These are phyloP conservation scores for Oxystoma pomonae DNA, from an alignment of 2,888 invertebrate genomes.

Conservation along the genomic window DNA sequence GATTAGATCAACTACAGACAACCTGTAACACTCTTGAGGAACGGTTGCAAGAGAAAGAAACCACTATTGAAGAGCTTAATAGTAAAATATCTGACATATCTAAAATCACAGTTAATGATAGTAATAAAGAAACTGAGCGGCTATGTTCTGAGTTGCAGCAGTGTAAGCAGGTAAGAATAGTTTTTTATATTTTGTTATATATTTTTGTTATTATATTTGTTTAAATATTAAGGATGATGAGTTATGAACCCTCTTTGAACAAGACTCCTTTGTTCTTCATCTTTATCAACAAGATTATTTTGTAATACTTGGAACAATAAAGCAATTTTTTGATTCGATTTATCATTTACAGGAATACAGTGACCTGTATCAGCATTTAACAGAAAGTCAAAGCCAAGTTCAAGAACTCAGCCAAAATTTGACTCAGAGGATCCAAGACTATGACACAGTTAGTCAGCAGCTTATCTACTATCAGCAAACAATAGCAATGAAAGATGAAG, in stretches of 20 bases:
- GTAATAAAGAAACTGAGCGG: constrained; percentile 32
- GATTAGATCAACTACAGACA: constrained; percentile 2
- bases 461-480: constrained; percentile 25
- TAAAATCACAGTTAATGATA: constrained; percentile 25
- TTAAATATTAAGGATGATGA: too few species aligned
- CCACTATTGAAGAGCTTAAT: not conserved
- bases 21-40: not conserved
- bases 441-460: constrained; percentile 25
- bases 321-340: constrained; percentile 7
- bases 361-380: constrained; percentile 21
- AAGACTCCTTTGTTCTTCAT: too few species aligned
- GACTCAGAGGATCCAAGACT: constrained; percentile 22
- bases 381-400: constrained; percentile 26
- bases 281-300: too few species aligned
- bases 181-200: too few species aligned
- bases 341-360: constrained; percentile 9
- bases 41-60: constrained; percentile 6
- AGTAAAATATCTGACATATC: not conserved
- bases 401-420: constrained; percentile 23
- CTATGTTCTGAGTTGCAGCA: constrained; percentile 31
- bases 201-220: too few species aligned
- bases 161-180: constrained; percentile 23
- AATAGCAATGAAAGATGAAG: constrained; percentile 24
- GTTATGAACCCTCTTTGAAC: too few species aligned
- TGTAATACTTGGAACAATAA: constrained; percentile 18